Evolutionary conservation across 1,140 invertebrate species (phyloP).

Genomic region (Drosophila watanabei): DNA sequence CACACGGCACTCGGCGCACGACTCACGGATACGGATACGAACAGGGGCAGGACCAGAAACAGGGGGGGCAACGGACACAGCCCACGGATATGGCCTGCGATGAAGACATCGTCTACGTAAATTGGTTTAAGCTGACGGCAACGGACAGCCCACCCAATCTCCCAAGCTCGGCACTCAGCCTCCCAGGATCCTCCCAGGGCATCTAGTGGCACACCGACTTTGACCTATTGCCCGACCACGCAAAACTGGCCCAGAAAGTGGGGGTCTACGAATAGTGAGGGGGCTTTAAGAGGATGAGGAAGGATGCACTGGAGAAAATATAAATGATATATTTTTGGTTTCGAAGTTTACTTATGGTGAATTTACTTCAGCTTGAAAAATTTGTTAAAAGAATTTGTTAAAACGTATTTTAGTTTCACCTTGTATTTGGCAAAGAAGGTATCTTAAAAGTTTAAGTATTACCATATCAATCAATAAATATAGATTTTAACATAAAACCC

Average conservation of each 20-base stretch:
- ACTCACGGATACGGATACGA: constrained; percentile 40
- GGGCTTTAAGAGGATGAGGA: not conserved
- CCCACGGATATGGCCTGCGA: constrained; percentile 39
- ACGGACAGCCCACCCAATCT: constrained; percentile 45
- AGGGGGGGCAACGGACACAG: not conserved
- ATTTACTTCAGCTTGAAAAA: too few relatives aligned
- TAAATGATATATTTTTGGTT: not conserved
- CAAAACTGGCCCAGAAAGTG: constrained; percentile 10
- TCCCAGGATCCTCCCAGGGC: constrained; percentile 7
- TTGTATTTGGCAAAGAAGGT: too few relatives aligned
- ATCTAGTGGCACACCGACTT: constrained; percentile 37
- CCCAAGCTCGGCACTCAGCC: constrained; percentile 5
- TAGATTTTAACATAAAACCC: too few relatives aligned
- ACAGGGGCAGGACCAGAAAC: constrained; percentile 18
- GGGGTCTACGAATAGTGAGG: not conserved
- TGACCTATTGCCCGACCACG: constrained; percentile 71
- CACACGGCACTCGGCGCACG: constrained; percentile 65
- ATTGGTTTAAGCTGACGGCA: constrained; percentile 82
- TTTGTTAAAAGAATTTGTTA: too few relatives aligned
- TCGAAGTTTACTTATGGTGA: not conserved
- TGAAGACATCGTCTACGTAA: constrained; percentile 81
- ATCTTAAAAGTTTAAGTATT: too few relatives aligned
- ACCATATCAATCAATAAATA: too few relatives aligned
- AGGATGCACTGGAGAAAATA: constrained; percentile 7
- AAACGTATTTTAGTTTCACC: too few relatives aligned